Base-by-base conservation (phyloP, 2,113 vertebrate species). In the Syrrhaptes paradoxus region DNA sequence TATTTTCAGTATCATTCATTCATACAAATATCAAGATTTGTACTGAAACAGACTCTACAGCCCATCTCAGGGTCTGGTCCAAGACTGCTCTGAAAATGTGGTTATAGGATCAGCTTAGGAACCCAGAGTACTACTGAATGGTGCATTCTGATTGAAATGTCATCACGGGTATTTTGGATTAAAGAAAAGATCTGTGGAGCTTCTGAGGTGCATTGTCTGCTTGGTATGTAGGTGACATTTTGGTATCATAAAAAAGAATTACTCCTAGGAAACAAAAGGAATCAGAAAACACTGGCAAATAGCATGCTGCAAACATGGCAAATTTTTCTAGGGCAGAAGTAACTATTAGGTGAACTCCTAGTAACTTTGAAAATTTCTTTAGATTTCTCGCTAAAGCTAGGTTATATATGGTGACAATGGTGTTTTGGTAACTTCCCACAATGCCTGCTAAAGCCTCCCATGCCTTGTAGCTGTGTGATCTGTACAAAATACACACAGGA, bases 401-500 rank as follows among this genome's bases (percentile, higher is more conserved):
- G 14, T 67, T 87, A n/a, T 51, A 41, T n/a, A 13, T 16, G 38
- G 24, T 88, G 13, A 54, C 48, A 91, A 2, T 10, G 9, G 16
- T 34, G 54, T 65, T 63, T 54, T 20, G 18, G 9, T 65, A 66
- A 32, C 25, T 75, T 81, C 28, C 38, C 18, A 28, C 51, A n/a
- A 29, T 51, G 36, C 52, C 32, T 84, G 17, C 24, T 74, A 55
- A 57, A 67, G 9, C 45, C n/a, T 93, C 20, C 32, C 10, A 26
- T 71, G 74, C 58, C 49, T 32, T 81, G 43, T 32, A 38, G 11
- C 22, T 54, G 4, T 10, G 11, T 67, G 28, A 67, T 63, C 36
- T 1, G 1, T 46, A 38, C 2, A 1, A 83, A 81, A 83, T 25
- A 38, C 18, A 24, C 26, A 57, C 1, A n/a, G 31, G 2, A 18